These are phyloP conservation scores for Apodemia zela DNA, from an alignment of 2,888 invertebrate species.

Conservation along the genomic window DNA sequence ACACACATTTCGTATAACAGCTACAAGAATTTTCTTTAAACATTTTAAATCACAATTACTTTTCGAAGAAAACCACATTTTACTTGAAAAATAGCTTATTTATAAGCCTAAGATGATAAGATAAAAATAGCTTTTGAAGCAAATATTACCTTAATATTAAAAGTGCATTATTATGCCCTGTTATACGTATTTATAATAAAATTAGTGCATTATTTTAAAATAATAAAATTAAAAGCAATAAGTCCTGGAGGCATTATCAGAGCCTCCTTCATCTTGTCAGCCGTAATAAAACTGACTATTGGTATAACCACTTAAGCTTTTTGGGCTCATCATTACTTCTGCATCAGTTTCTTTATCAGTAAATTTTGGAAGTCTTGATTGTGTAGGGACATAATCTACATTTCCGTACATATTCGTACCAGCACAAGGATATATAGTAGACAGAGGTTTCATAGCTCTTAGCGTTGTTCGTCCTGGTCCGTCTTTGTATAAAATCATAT, in stretches of 20 bases:
- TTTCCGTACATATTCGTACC: conserved; percentile 69
- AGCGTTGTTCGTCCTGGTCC: conserved; percentile 59
- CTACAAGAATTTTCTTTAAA: neutral
- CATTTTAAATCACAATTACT: neutral
- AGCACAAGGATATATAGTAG: conserved; percentile 66
- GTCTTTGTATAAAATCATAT: conserved; percentile 70
- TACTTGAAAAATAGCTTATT: neutral
- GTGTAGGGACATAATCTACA: conserved; percentile 57
- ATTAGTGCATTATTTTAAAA: conserved; percentile 11
- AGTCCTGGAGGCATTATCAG: conserved; percentile 44
- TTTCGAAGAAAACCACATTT: neutral
- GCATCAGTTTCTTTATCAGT: conserved; percentile 49
- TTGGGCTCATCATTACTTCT: conserved; percentile 62
- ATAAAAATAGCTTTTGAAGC: conserved; percentile 11
- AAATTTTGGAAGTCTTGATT: conserved; percentile 49
- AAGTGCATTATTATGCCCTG: conserved; percentile 21
- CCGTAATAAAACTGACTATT: conserved; percentile 66
- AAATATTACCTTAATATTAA: conserved; percentile 10
- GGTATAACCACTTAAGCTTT: conserved; percentile 63
- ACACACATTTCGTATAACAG: no score
- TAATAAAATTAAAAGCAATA: conserved; percentile 49
- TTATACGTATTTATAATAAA: neutral
- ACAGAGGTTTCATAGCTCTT: conserved; percentile 68
- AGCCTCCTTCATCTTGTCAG: conserved; percentile 50
- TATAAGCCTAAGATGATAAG: neutral